phyloP scores from a whole-genome alignment of 2,797 vertebrate species.

The Peromyscus melanophrys region DNA sequence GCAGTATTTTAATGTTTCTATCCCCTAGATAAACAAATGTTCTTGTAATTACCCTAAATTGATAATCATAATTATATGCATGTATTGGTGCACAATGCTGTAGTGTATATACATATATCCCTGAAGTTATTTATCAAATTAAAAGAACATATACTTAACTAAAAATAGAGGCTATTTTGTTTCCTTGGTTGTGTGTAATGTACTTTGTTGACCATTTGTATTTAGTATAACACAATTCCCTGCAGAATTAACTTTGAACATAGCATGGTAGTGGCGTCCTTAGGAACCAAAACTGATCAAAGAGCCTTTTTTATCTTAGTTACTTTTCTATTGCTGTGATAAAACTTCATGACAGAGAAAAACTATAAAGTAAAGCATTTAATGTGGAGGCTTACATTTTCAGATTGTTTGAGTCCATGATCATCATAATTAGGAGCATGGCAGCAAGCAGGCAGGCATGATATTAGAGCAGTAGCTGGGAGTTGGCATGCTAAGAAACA shows the following conservation, averaged over 20 bases:
- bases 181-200: not conserved
- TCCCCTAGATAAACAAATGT: not conserved
- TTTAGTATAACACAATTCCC: not conserved
- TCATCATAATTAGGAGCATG: not conserved
- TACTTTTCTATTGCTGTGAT: not conserved
- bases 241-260: not conserved
- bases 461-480: not conserved
- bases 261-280: not conserved
- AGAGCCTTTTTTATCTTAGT: not conserved
- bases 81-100: too few species aligned
- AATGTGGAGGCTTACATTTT: not conserved
- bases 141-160: not conserved
- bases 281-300: not conserved
- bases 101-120: not conserved
- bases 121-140: not conserved
- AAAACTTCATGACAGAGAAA: too few species aligned
- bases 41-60: not conserved
- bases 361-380: not conserved
- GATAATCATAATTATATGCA: not conserved
- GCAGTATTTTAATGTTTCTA: not conserved
- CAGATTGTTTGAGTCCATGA: too few species aligned
- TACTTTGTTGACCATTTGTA: not conserved
- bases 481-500: not conserved
- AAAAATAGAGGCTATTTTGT: too few species aligned
- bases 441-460: not conserved